These are phyloP conservation scores for Platyrinchus mystaceus DNA, from an alignment of 2,797 vertebrate genomes.

Conservation along the genomic window DNA sequence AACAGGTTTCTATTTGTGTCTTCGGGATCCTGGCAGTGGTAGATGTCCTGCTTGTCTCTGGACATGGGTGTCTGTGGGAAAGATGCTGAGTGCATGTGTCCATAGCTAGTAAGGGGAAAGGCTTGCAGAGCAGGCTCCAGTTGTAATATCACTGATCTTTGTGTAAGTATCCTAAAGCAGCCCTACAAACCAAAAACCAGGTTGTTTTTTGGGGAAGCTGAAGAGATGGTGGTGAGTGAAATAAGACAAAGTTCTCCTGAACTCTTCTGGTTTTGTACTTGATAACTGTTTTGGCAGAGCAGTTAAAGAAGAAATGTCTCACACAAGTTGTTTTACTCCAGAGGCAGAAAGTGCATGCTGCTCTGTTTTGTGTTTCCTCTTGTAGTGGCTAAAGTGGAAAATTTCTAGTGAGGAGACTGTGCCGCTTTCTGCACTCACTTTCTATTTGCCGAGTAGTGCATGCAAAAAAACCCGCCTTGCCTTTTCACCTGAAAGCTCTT, in stretches of 20 bases:
- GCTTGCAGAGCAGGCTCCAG: background rate
- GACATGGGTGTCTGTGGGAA: rapidly evolving
- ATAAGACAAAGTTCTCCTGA: background rate
- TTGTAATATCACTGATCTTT: rapidly evolving
- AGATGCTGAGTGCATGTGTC: rapidly evolving
- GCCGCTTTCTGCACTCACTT: background rate
- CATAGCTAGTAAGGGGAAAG: no score
- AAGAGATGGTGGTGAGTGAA: background rate
- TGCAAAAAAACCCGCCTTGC: background rate
- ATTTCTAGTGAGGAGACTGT: background rate
- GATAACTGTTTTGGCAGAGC: background rate
- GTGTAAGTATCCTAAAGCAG: rapidly evolving
- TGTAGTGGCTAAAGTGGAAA: background rate
- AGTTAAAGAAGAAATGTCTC: background rate
- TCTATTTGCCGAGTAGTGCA: background rate
- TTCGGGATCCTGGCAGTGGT: background rate
- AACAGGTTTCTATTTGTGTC: rapidly evolving
- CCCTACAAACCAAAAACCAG: rapidly evolving
- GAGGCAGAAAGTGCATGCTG: background rate
- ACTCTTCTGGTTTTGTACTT: background rate
- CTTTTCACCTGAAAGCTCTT: background rate
- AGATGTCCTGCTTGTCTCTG: background rate
- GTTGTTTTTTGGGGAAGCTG: background rate
- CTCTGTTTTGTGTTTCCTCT: background rate
- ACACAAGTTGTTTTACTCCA: background rate